These are phyloP conservation scores for Cyanistes caeruleus DNA, from an alignment of 2,113 vertebrate genomes.

Conservation along the genomic window DNA sequence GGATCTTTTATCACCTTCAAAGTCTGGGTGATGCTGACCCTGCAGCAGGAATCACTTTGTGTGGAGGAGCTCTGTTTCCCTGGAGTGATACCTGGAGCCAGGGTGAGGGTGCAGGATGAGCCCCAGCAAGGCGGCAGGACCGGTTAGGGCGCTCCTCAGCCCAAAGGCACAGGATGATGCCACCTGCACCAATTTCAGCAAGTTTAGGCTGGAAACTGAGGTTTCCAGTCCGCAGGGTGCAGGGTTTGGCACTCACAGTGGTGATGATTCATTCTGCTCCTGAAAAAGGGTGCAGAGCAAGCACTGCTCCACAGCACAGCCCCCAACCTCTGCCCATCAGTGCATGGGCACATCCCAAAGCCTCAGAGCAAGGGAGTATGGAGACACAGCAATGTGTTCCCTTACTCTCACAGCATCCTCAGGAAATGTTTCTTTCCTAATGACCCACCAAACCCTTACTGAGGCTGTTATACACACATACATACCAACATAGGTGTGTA, in stretches of 20 bases:
- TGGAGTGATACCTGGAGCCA: rapidly evolving
- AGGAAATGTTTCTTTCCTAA: neutral
- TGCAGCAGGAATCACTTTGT: rapidly evolving
- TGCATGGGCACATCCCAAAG: rapidly evolving
- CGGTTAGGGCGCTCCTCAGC: rapidly evolving
- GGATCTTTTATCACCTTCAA: neutral
- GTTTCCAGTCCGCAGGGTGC: neutral
- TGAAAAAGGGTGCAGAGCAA: neutral
- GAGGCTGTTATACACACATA: neutral
- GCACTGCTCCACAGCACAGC: neutral
- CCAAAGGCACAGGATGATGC: neutral
- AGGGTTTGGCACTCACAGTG: neutral
- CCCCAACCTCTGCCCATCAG: neutral
- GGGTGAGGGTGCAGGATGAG: neutral
- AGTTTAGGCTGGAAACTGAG: neutral
- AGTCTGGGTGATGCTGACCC: neutral
- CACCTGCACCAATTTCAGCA: neutral
- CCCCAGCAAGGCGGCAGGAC: rapidly evolving
- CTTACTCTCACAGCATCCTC: neutral
- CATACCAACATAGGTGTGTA: rapidly evolving
- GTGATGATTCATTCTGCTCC: neutral
- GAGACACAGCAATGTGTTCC: neutral
- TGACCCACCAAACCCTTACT: neutral
- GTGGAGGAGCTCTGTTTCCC: neutral
- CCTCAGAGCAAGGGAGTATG: neutral